Conservation (phyloP, 2,888 invertebrate species). For the Tanypteryx hageni region DNA sequence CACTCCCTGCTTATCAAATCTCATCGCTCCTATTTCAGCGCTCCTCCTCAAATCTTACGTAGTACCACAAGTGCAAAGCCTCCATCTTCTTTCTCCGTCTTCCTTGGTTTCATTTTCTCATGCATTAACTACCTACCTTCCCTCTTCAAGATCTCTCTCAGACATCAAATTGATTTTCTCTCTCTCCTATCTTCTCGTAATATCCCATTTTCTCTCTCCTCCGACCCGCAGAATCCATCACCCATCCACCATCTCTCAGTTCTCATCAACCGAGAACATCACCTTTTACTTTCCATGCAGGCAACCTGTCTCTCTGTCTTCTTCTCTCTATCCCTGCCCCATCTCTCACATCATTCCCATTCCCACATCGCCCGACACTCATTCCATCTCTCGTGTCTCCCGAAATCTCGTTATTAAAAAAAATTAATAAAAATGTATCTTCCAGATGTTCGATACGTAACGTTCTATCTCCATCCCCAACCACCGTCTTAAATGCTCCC, state of each 20-base stretch:
- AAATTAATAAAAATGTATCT: too few species aligned
- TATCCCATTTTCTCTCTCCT: not conserved
- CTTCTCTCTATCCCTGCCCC: too few species aligned
- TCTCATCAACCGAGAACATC: not conserved
- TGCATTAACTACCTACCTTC: not conserved
- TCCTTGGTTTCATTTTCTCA: not conserved
- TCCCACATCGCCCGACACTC: not conserved
- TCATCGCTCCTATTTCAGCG: too few species aligned
- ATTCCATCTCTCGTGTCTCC: not conserved
- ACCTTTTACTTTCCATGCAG: not conserved
- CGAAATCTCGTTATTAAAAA: not conserved
- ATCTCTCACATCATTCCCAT: not conserved
- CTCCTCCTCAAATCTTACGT: too few species aligned
- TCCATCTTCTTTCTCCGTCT: too few species aligned
- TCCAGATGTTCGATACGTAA: not conserved
- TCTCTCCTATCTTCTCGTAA: not conserved
- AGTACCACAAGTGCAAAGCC: too few species aligned
- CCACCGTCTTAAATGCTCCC: too few species aligned
- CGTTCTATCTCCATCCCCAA: not conserved
- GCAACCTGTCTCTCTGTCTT: not conserved
- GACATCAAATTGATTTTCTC: not conserved
- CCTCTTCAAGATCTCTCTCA: not conserved
- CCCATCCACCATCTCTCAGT: not conserved
- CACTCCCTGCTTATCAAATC: too few species aligned
- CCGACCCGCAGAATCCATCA: not conserved